phyloP scores from a whole-genome alignment of 2,888 invertebrate genomes.

The Anthrax anthrax region DNA sequence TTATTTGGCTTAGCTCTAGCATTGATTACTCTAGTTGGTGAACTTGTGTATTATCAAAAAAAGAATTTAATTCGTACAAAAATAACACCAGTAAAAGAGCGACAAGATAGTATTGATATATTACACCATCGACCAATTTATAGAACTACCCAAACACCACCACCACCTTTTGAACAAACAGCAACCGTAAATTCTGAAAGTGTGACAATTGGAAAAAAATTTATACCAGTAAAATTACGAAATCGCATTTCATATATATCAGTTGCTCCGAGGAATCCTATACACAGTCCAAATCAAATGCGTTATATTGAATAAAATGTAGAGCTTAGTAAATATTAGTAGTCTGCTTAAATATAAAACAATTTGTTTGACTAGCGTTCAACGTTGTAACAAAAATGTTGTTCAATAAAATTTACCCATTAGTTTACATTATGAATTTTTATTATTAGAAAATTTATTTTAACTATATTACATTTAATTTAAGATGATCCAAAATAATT shows the following conservation, averaged over 20 bases:
- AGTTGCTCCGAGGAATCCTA: conserved; percentile 3
- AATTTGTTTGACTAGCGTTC: neutral
- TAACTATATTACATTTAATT: too few relatives aligned
- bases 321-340: too few relatives aligned
- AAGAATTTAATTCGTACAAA: conserved; percentile 35
- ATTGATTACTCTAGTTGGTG: conserved; percentile 67
- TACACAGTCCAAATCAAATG: conserved; percentile 1
- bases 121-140: neutral
- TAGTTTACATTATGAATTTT: too few relatives aligned
- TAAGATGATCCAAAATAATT: conserved; percentile 2
- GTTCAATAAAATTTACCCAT: too few relatives aligned
- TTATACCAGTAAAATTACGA: conserved; percentile 2
- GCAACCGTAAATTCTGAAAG: neutral
- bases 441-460: too few relatives aligned
- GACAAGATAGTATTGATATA: neutral
- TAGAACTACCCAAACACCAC: neutral
- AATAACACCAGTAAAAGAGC: neutral
- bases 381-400: neutral
- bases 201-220: conserved; percentile 9
- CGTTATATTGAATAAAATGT: neutral
- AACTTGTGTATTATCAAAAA: conserved; percentile 61
- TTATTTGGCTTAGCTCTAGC: conserved; percentile 70
- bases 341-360: too few relatives aligned
- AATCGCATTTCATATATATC: conserved; percentile 4
- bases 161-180: conserved; percentile 2